These are phyloP conservation scores for Tiliqua scincoides DNA, from an alignment of 2,113 vertebrate species.

Conservation along the genomic window DNA sequence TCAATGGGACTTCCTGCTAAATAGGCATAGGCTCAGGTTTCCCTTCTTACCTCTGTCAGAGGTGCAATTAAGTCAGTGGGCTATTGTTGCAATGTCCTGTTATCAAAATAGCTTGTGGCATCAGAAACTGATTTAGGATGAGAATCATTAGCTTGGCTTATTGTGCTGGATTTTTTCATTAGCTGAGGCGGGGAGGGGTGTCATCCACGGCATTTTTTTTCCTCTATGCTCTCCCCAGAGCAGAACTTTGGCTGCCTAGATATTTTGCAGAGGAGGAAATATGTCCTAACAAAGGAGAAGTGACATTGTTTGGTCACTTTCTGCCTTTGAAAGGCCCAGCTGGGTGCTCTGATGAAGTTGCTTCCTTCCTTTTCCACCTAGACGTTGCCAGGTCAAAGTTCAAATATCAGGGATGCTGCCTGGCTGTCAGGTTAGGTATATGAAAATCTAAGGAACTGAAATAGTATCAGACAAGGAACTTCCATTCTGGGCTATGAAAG, in stretches of 20 bases:
- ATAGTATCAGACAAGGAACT: neutral
- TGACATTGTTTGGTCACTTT: neutral
- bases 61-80: neutral
- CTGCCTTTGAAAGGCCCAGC: constrained; percentile 48
- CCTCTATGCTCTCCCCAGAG: neutral
- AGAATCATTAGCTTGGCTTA: constrained; percentile 12
- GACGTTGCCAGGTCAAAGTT: constrained; percentile 21
- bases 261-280: neutral
- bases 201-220: constrained; percentile 35
- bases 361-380: constrained; percentile 28
- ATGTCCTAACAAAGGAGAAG: constrained; percentile 37
- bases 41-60: neutral
- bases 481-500: neutral
- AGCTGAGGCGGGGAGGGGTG: neutral
- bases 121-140: neutral
- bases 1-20: neutral
- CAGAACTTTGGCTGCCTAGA: constrained; percentile 42
- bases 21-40: neutral
- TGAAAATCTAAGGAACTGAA: neutral
- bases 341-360: constrained; percentile 6
- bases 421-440: constrained; percentile 30
- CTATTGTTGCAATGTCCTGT: neutral
- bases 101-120: neutral
- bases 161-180: constrained; percentile 28
- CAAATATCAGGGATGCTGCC: constrained; percentile 31